A percentile compares a stretch with the other conserved stretches of the same genome.
These are phyloP conservation scores for Leuciscus waleckii DNA, from an alignment of 2,797 vertebrate species.

Conservation along the genomic window DNA sequence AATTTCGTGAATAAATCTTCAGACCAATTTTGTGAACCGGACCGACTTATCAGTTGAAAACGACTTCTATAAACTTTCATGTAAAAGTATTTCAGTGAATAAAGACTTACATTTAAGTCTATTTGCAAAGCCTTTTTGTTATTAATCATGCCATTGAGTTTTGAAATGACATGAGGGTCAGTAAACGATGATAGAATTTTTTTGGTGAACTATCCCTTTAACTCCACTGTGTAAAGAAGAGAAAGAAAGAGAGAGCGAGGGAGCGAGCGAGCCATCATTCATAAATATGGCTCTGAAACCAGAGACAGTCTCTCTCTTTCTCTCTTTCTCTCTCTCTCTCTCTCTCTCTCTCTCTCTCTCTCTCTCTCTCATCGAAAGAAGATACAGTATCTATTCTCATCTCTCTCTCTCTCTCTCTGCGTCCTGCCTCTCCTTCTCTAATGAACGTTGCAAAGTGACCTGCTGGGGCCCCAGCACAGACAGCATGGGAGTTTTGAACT, in stretches of 20 bases:
- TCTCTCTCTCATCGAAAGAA: background rate
- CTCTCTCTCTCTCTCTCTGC: slow-evolving; percentile 26
- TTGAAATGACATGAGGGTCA: background rate
- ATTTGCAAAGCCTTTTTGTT: background rate
- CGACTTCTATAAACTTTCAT: background rate
- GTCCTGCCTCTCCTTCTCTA: slow-evolving; percentile 48
- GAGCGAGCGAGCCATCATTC: background rate
- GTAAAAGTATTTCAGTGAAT: background rate
- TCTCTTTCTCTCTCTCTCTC: no score
- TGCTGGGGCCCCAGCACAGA: slow-evolving; percentile 32
- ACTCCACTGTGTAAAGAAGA: background rate
- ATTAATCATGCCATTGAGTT: background rate
- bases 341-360: background rate
- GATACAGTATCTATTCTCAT: slow-evolving; percentile 27
- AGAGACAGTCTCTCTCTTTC: slow-evolving; percentile 13
- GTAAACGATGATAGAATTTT: background rate
- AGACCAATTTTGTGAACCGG: background rate
- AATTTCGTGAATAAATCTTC: background rate
- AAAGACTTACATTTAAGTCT: background rate
- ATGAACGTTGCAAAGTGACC: slow-evolving; percentile 54
- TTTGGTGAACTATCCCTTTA: background rate
- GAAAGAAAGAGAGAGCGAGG: background rate
- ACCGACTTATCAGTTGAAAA: background rate
- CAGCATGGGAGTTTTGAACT: slow-evolving; percentile 57
- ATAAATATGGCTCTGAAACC: slow-evolving; percentile 28